Evolutionary conservation across 53 echinoderm and acorn worm genomes (phyloP), one percentile per base, ranked within the genome.

Genomic region (Holothuria leucospilota): DNA sequence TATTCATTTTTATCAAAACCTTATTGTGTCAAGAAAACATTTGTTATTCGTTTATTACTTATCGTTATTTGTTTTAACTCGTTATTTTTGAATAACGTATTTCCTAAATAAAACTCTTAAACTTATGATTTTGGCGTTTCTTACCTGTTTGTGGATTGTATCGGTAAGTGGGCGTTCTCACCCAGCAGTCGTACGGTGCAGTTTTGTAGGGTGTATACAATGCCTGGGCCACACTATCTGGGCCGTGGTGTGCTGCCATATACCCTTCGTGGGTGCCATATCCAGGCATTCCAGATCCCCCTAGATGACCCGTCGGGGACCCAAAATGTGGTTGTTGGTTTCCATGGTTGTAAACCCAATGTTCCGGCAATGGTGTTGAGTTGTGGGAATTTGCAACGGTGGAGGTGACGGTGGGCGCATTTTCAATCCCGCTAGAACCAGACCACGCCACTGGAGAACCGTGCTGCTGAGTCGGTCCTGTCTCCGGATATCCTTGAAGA

Each of bases 121-220:
- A 28, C 10, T n/a, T 73, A 39, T 73, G 15, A 56, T 18, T 1
- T 15, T 2, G 18, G 18, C 15, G 63, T 71, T 14, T 4, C 63
- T 83, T 87, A 96, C 96, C 96, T 92, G 96, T 96, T 64, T 94
- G 94, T 20, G 96, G 96, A 49, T 96, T 96, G 62, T 90, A 88
- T 85, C 96, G 69, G 62, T 96, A 96, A 0, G 96, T 91, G 18
- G 96, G 77, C 15, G 94, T 90, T 51, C 91, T 87, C 93, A 95
- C 93, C 91, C 91, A 95, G 72, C 52, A 75, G 52, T 92, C 89
- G 82, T 92, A 91, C 15, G 91, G 59, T 59, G 85, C 85, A 60
- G 69, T 66, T 29, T 85, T 65, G 15, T 68, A 59, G 6, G 84
- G 84, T 39, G 68, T 64, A 62, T 89, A 85, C 38, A 89, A 59